Percentiles rank a stretch among this genome's conserved stretches.
Evolutionary conservation across 2,797 vertebrate species (phyloP).

Genomic region (Rhabdomys pumilio): DNA sequence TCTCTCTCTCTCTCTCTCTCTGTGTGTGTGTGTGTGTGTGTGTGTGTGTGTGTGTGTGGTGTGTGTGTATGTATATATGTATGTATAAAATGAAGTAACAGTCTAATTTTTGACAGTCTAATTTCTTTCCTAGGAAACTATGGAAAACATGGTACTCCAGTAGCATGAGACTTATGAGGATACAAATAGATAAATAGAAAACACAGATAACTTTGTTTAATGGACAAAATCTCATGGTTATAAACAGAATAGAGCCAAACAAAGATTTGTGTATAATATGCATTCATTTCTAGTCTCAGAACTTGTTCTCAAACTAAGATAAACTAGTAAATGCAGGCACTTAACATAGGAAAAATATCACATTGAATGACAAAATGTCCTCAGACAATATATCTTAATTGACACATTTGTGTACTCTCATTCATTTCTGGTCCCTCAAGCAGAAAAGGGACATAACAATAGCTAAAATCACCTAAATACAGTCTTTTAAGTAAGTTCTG

Average conservation of each 20-base stretch:
- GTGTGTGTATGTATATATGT: not conserved
- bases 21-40: not conserved
- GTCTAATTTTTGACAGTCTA: not conserved
- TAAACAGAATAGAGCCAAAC: not conserved
- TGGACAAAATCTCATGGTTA: not conserved
- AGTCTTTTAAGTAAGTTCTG: slow-evolving; percentile 10
- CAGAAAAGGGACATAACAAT: not conserved
- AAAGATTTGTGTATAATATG: not conserved
- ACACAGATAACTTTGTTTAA: not conserved
- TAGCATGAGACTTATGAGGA: not conserved
- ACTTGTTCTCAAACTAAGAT: not conserved
- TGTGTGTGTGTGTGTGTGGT: not conserved
- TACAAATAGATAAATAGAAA: not conserved
- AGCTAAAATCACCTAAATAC: not conserved
- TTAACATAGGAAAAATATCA: not conserved
- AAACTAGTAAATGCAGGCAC: not conserved
- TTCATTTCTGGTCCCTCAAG: not conserved
- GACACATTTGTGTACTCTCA: not conserved
- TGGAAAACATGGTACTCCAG: not conserved
- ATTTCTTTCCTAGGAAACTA: not conserved
- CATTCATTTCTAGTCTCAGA: not conserved
- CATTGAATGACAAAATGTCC: not conserved
- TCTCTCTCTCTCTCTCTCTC: too few relatives aligned
- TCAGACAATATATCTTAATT: not conserved
- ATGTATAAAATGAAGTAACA: not conserved